phyloP scores from a whole-genome alignment of 1,140 invertebrate genomes.

The Pectinophora gossypiella region DNA sequence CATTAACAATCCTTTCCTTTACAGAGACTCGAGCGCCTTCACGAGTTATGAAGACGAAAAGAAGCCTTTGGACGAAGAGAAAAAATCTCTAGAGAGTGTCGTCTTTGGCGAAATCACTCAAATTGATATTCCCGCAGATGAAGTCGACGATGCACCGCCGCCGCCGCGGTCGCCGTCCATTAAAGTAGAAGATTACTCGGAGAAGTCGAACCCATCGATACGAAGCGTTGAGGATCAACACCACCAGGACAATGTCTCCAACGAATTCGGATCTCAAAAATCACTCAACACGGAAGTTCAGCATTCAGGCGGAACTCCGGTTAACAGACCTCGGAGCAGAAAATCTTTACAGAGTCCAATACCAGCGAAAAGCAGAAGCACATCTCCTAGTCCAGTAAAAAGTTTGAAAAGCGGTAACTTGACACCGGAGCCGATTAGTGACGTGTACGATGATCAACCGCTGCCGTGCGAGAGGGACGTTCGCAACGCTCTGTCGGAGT shows the following conservation, averaged over 20 bases:
- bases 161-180: slow-evolving; percentile 52
- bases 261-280: slow-evolving; percentile 19
- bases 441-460: slow-evolving; percentile 17
- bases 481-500: slow-evolving; percentile 53
- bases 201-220: slow-evolving; percentile 27
- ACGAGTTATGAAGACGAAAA: slow-evolving; percentile 23
- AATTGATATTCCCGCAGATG: slow-evolving; percentile 14
- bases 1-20: slow-evolving; percentile 27
- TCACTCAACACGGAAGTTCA: slow-evolving; percentile 9
- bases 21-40: slow-evolving; percentile 51
- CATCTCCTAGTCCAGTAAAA: slow-evolving; percentile 15
- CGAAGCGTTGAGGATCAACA: slow-evolving; percentile 8
- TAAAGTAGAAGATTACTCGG: slow-evolving; percentile 47
- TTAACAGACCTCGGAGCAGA: slow-evolving; percentile 5
- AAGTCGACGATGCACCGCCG: slow-evolving; percentile 17
- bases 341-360: slow-evolving; percentile 6
- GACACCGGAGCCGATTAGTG: slow-evolving; percentile 27
- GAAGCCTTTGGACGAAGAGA: slow-evolving; percentile 14
- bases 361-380: slow-evolving; percentile 13
- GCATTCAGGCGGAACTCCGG: neutral
- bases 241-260: slow-evolving; percentile 1
- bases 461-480: slow-evolving; percentile 43
- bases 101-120: slow-evolving; percentile 15
- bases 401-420: slow-evolving; percentile 25
- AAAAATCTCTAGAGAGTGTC: slow-evolving; percentile 9